Evolutionary conservation across 2,888 invertebrate genomes (phyloP).

Genomic region (Dasypolia templi): DNA sequence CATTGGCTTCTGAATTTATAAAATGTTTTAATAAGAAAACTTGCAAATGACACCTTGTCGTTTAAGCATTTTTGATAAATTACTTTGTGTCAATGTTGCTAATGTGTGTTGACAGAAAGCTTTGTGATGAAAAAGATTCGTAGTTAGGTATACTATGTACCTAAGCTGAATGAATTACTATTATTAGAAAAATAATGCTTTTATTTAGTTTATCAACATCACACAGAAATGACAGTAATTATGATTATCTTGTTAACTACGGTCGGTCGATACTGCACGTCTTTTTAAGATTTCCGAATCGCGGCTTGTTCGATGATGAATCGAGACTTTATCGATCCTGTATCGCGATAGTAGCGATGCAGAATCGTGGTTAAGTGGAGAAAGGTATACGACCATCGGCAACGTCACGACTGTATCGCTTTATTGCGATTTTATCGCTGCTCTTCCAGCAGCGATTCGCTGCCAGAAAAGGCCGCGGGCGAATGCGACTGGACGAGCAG

Average conservation of each 20-base stretch:
- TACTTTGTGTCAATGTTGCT: constrained; percentile 8
- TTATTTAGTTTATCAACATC: constrained; percentile 3
- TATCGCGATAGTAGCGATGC: too few species aligned
- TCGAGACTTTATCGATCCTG: too few species aligned
- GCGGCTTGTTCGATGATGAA: too few species aligned
- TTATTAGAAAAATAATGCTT: background rate
- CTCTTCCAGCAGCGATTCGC: too few species aligned
- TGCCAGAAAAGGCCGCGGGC: too few species aligned
- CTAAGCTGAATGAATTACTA: background rate
- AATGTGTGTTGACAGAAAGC: constrained; percentile 6
- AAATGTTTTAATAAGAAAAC: background rate
- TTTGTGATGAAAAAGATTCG: constrained; percentile 4
- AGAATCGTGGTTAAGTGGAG: too few species aligned
- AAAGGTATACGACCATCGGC: too few species aligned
- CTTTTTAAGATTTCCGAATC: too few species aligned
- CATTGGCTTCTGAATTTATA: background rate
- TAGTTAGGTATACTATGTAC: background rate
- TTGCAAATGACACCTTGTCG: background rate
- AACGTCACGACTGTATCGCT: too few species aligned
- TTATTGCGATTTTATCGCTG: too few species aligned
- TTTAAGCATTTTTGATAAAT: constrained; percentile 1
- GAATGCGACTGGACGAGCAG: background rate
- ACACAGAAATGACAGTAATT: background rate
- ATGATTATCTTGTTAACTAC: background rate
- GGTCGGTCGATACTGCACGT: too few species aligned